Percentiles rank a stretch among this genome's conserved stretches.
phyloP scores from a whole-genome alignment of 2,888 invertebrate species.

The Podotricha telesiphe region DNA sequence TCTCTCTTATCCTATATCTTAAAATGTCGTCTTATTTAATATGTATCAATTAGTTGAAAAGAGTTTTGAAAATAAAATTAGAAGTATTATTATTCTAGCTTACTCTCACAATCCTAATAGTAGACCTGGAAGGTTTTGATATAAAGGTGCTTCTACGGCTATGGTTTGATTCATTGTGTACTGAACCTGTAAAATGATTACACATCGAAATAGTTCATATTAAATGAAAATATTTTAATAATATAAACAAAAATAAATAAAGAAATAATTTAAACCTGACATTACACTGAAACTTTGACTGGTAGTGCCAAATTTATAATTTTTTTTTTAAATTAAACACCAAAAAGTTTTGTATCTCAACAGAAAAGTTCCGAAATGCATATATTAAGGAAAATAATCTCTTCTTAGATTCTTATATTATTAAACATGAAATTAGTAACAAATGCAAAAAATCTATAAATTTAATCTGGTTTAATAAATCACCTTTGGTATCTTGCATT shows the following conservation, averaged over 20 bases:
- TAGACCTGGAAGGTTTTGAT: slow-evolving; percentile 71
- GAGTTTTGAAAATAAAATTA: not conserved
- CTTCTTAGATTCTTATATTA: too few relatives aligned
- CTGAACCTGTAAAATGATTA: slow-evolving; percentile 65
- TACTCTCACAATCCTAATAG: slow-evolving; percentile 74
- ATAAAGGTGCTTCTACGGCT: slow-evolving; percentile 74
- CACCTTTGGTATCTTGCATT: slow-evolving; percentile 76
- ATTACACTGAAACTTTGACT: slow-evolving; percentile 82
- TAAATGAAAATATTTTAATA: slow-evolving; percentile 42
- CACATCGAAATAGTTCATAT: slow-evolving; percentile 39
- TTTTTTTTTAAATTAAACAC: slow-evolving; percentile 40
- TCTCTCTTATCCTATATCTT: too few relatives aligned
- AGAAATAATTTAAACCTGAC: slow-evolving; percentile 69
- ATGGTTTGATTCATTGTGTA: slow-evolving; percentile 77
- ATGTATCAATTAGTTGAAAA: slow-evolving; percentile 17
- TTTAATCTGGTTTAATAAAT: not conserved
- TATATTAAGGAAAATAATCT: not conserved
- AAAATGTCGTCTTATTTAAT: too few relatives aligned
- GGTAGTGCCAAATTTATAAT: slow-evolving; percentile 63
- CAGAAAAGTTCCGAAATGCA: not conserved
- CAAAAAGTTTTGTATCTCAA: slow-evolving; percentile 10
- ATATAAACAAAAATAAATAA: slow-evolving; percentile 23
- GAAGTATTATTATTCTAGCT: slow-evolving; percentile 46
- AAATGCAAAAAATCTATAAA: too few relatives aligned
- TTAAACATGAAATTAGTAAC: too few relatives aligned